Evolutionary conservation across 2,113 vertebrate species (phyloP).

Genomic region (Paracanthobrama guichenoti): DNA sequence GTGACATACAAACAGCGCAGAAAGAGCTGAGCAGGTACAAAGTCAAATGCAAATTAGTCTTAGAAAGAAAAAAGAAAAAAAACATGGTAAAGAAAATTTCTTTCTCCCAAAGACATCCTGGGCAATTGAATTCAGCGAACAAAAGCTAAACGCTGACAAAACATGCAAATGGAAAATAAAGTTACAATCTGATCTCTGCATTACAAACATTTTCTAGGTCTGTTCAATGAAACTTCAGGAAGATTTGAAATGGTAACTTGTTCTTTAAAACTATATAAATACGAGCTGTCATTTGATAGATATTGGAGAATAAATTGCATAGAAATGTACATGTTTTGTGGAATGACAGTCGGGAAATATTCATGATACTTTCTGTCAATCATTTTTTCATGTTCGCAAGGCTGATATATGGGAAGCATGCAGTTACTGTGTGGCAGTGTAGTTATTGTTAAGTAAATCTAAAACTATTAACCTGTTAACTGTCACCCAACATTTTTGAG

Average conservation of each 20-base stretch:
- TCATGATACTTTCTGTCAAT: background rate
- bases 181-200: slow-evolving; percentile 1
- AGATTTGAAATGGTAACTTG: background rate
- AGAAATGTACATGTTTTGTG: background rate
- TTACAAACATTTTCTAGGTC: background rate
- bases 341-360: too few relatives aligned
- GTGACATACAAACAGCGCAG: slow-evolving; percentile 61
- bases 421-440: background rate
- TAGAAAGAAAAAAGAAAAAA: slow-evolving; percentile 53
- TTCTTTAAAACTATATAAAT: background rate
- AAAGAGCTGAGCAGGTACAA: slow-evolving; percentile 59
- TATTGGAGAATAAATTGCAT: background rate
- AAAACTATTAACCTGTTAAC: background rate
- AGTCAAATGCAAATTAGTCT: slow-evolving; percentile 71
- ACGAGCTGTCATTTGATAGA: background rate
- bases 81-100: slow-evolving; percentile 23
- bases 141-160: slow-evolving; percentile 33
- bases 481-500: too few relatives aligned
- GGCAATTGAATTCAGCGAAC: slow-evolving; percentile 37
- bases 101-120: slow-evolving; percentile 35
- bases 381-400: background rate
- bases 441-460: background rate
- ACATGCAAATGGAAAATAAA: slow-evolving; percentile 48
- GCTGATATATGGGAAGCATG: background rate
- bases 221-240: background rate